Evolutionary conservation across 2,113 vertebrate species (phyloP).

Genomic region (Microcebus jonahi): DNA sequence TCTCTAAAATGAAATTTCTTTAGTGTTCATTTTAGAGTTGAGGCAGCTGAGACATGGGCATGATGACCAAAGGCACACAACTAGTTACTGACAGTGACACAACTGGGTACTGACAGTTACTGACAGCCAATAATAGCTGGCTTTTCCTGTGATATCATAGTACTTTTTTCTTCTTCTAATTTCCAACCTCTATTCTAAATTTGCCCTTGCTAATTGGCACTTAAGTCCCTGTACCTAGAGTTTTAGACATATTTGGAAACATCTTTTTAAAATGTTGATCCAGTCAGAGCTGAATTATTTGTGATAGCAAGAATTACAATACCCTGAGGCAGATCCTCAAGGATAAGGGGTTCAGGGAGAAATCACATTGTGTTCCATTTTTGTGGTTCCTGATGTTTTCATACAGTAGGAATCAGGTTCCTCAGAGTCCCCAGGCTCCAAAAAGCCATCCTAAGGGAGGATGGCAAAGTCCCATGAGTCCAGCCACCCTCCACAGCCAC

Average conservation of each 20-base stretch:
- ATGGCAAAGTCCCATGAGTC: background rate
- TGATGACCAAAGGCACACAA: background rate
- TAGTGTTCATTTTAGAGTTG: background rate
- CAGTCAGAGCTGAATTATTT: constrained; percentile 20
- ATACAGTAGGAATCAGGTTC: background rate
- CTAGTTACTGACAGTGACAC: background rate
- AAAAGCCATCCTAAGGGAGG: background rate
- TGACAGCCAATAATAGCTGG: background rate
- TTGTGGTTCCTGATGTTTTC: background rate
- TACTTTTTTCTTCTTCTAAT: background rate
- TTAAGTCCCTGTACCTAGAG: background rate
- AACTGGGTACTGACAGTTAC: background rate
- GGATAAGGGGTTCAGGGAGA: background rate
- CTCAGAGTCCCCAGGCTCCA: background rate
- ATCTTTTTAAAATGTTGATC: constrained; percentile 15
- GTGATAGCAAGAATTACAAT: background rate
- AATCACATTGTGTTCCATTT: background rate
- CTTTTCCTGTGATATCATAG: background rate
- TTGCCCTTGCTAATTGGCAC: background rate
- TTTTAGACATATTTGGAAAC: constrained; percentile 42
- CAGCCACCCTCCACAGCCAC: background rate
- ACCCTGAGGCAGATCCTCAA: background rate
- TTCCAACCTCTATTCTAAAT: constrained; percentile 1
- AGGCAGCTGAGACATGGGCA: background rate
- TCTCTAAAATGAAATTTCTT: background rate